Evolutionary conservation across 2,113 vertebrate species (phyloP), one percentile per base, ranked within the genome.

Genomic region (Neolamprologus variostigma): DNA sequence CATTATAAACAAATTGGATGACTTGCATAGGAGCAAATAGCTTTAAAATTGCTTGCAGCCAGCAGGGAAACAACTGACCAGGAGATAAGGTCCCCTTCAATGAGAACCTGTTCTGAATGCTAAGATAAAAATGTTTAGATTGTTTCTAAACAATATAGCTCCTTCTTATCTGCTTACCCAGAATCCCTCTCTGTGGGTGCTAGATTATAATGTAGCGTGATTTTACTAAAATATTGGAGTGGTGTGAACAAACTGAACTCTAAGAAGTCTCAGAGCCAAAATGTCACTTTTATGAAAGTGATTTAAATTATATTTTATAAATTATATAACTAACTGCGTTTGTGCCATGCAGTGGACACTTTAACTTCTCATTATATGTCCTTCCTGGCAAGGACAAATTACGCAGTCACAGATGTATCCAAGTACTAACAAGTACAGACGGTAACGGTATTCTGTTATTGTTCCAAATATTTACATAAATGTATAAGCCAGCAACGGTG

Each of bases 221-320:
- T 40, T 68, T 40, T 9, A 68, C 33, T 21, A 9, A 68, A 68
- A 40, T 40, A 68, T 40, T 68, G 33, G 19, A 37, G 33, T 40
- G 33, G 11, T 21, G 19, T 40, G 33, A 37, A 40, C 11, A 68
- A 68, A 68, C 63, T 37, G 63, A 40, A 68, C 63, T 40, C 0
- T 40, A 13, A 68, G 63, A 68, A 21, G 33, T 12, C 66, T 71
- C 35, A 71, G 37, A 42, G 37, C 66, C 66, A 71, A 71, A 71
- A 40, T 71, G 8, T 71, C n/a, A 71, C 66, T 71, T 71, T 42
- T 42, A 71, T 71, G n/a, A 71, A 23, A 42, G n/a, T 23, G 35
- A 42, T 71, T 23, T 14, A 42, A 68, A 37, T 63, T 19, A 0
- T 33, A 0, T 4, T 33, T 63, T 33, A 0, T 19, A 3, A 66